phyloP scores from a whole-genome alignment of 2,113 vertebrate species.

The Chelonoidis abingdonii region DNA sequence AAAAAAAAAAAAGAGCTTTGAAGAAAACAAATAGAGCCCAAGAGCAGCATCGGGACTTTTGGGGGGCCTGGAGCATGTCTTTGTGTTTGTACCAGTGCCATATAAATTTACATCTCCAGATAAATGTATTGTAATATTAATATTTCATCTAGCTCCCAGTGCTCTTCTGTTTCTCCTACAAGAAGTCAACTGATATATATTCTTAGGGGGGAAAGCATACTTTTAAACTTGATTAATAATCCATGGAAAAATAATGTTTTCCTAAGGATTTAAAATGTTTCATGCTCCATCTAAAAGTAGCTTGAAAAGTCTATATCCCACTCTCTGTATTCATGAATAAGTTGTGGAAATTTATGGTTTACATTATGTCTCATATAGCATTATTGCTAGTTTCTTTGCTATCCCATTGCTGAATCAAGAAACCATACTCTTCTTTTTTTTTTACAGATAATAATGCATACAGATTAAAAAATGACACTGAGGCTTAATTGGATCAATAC shows the following conservation, averaged over 20 bases:
- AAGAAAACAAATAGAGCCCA: not conserved
- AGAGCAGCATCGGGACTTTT: not conserved
- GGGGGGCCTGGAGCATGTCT: not conserved
- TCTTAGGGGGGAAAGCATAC: not conserved
- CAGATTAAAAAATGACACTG: not conserved
- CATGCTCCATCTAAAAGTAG: not conserved
- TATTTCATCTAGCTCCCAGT: not conserved
- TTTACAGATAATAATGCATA: no score
- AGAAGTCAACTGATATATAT: not conserved
- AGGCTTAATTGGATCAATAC: not conserved
- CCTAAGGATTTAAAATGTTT: not conserved
- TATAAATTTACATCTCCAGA: not conserved
- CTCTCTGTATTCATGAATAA: not conserved
- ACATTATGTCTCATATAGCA: not conserved
- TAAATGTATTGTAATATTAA: not conserved
- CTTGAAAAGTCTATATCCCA: not conserved
- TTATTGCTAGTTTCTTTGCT: not conserved
- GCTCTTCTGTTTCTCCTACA: not conserved
- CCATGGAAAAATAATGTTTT: not conserved
- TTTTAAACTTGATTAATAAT: not conserved
- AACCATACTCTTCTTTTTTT: not conserved
- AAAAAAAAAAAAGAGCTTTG: not conserved
- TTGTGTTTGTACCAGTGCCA: not conserved
- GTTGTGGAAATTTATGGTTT: accelerated
- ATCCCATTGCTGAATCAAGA: not conserved